Evolutionary conservation across 2,888 invertebrate genomes (phyloP).

Genomic region (Orchesellides sinensis): DNA sequence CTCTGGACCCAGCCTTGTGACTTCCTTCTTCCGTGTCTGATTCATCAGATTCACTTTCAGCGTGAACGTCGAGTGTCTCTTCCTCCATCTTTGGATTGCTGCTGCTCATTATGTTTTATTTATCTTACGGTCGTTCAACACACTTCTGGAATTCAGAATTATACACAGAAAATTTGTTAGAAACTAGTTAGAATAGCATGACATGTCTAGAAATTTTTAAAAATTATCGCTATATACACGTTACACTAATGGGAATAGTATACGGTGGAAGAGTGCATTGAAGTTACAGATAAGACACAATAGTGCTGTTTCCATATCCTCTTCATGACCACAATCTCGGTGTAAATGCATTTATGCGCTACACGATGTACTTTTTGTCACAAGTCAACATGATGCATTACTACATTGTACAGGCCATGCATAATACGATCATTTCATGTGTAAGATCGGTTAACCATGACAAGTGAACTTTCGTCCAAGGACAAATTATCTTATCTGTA

Average conservation of each 20-base stretch:
- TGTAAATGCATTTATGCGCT: no score
- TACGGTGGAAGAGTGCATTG: no score
- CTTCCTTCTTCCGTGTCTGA: slow-evolving; percentile 71
- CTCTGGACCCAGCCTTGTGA: slow-evolving; percentile 63
- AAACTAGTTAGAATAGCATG: no score
- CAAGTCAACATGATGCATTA: not conserved
- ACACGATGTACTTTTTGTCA: not conserved
- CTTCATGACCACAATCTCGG: no score
- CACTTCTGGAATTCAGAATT: slow-evolving; percentile 6
- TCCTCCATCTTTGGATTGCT: slow-evolving; percentile 58
- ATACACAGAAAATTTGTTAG: no score
- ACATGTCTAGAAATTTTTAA: no score
- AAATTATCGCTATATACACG: no score
- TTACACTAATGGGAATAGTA: no score
- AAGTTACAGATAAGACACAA: no score
- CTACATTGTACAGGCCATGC: not conserved
- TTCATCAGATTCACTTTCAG: slow-evolving; percentile 73
- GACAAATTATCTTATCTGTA: not conserved
- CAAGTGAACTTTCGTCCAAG: not conserved
- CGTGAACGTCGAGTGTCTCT: slow-evolving; percentile 24
- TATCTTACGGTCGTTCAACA: not conserved
- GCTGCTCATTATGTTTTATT: slow-evolving; percentile 25
- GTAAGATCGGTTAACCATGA: not conserved
- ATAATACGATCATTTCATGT: not conserved
- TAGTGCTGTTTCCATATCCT: no score